Evolutionary conservation across 1,140 invertebrate genomes (phyloP).

Genomic region (silkworm (Bombyx mori)): DNA sequence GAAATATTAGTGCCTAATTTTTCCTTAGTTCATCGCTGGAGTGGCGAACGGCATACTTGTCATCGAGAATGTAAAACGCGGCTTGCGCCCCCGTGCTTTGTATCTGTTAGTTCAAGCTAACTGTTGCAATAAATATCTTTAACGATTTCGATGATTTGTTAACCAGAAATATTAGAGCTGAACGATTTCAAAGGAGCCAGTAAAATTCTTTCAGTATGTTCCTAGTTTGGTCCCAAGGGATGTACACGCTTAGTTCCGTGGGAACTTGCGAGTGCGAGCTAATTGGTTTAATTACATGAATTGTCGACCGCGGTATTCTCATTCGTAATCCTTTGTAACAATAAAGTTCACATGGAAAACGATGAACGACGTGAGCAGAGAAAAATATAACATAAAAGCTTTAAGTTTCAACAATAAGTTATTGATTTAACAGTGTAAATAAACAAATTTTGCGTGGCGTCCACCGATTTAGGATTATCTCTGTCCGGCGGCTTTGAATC

Average conservation of each 20-base stretch:
- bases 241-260: constrained; percentile 26
- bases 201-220: constrained; percentile 17
- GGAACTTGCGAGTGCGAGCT: constrained; percentile 24
- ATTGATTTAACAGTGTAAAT: not conserved
- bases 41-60: constrained; percentile 53
- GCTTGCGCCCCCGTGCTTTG: constrained; percentile 33
- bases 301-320: constrained; percentile 23
- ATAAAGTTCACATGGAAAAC: constrained; percentile 34
- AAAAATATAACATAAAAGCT: too few relatives aligned
- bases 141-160: constrained; percentile 49
- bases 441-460: not conserved
- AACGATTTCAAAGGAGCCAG: not conserved
- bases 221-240: constrained; percentile 33
- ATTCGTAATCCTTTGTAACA: constrained; percentile 49
- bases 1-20: not conserved
- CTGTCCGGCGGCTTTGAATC: constrained; percentile 13
- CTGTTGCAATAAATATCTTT: constrained; percentile 63
- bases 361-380: constrained; percentile 6
- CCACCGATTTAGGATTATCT: constrained; percentile 1
- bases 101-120: constrained; percentile 56
- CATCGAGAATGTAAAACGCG: constrained; percentile 65
- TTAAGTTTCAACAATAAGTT: not conserved
- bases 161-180: constrained; percentile 6
- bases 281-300: constrained; percentile 59
- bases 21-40: constrained; percentile 33